Percentiles rank a stretch among this genome's conserved stretches.
These are phyloP conservation scores for Dryomyza anilis DNA, from an alignment of 2,888 invertebrate species.

Conservation along the genomic window DNA sequence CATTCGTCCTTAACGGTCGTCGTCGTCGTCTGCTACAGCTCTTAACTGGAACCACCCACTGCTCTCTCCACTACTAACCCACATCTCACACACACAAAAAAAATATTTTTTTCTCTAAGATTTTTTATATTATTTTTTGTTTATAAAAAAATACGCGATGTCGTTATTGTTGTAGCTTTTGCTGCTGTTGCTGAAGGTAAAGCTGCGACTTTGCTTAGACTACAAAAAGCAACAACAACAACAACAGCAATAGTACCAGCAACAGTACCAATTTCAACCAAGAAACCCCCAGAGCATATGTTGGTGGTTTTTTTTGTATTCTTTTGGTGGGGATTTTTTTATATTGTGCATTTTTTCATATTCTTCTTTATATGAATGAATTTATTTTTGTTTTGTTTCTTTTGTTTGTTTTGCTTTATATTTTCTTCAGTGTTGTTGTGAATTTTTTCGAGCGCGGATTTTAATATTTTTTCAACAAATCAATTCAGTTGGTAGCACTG, in stretches of 20 bases:
- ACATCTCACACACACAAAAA: too few species aligned
- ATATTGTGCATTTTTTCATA: too few species aligned
- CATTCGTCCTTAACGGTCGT: background rate
- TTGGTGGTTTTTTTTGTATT: too few species aligned
- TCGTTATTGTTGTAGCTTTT: background rate
- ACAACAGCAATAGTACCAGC: slow-evolving; percentile 1
- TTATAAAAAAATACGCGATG: slow-evolving; percentile 19
- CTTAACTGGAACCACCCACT: too few species aligned
- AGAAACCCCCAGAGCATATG: too few species aligned
- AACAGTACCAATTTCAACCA: background rate
- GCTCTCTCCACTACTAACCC: too few species aligned
- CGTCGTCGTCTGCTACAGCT: background rate
- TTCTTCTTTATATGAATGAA: slow-evolving; percentile 27
- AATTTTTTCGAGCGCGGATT: background rate
- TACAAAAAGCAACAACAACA: background rate
- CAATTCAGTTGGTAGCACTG: background rate
- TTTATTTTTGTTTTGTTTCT: slow-evolving; percentile 17
- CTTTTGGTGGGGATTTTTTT: slow-evolving; percentile 15
- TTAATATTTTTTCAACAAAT: background rate
- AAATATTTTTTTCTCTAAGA: background rate
- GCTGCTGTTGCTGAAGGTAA: slow-evolving; percentile 12
- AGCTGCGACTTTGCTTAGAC: background rate
- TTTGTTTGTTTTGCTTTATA: slow-evolving; percentile 7
- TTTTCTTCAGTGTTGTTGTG: background rate
- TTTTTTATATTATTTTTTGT: slow-evolving; percentile 12